Conservation (phyloP, 2,888 invertebrate genomes). For the Cephus sareptanus region DNA sequence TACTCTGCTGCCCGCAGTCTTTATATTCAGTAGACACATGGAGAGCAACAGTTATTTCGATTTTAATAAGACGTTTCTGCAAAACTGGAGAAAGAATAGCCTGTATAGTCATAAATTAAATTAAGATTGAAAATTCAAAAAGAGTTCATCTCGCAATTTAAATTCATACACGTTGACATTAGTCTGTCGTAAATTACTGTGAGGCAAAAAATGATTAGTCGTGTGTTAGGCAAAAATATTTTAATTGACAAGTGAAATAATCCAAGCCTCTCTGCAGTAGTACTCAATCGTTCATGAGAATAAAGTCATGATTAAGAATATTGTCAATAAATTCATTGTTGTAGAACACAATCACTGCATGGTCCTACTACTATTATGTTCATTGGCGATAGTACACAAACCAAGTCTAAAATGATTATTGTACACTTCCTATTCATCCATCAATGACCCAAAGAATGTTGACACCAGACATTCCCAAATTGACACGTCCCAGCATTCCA, state of each 20-base stretch:
- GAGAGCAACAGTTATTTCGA: not conserved
- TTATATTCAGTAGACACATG: not conserved
- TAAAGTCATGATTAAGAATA: not conserved
- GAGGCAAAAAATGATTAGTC: too few species aligned
- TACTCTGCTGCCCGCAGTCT: not conserved
- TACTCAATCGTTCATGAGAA: not conserved
- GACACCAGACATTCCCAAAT: slow-evolving; percentile 82
- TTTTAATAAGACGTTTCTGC: not conserved
- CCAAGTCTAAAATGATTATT: too few species aligned
- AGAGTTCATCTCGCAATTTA: too few species aligned
- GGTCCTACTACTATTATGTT: too few species aligned
- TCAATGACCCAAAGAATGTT: slow-evolving; percentile 87
- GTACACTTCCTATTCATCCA: slow-evolving; percentile 47
- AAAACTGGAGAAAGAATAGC: not conserved
- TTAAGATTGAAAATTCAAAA: too few species aligned
- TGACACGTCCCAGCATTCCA: slow-evolving; percentile 81
- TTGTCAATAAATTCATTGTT: not conserved
- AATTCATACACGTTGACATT: too few species aligned
- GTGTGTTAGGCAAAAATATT: too few species aligned
- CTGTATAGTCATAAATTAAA: too few species aligned
- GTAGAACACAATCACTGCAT: not conserved
- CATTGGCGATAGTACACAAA: too few species aligned
- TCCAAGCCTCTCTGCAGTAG: not conserved
- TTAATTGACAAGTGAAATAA: not conserved
- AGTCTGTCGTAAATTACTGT: too few species aligned